Conservation (phyloP, 2,113 vertebrate genomes). For the Larimichthys polyactis region DNA sequence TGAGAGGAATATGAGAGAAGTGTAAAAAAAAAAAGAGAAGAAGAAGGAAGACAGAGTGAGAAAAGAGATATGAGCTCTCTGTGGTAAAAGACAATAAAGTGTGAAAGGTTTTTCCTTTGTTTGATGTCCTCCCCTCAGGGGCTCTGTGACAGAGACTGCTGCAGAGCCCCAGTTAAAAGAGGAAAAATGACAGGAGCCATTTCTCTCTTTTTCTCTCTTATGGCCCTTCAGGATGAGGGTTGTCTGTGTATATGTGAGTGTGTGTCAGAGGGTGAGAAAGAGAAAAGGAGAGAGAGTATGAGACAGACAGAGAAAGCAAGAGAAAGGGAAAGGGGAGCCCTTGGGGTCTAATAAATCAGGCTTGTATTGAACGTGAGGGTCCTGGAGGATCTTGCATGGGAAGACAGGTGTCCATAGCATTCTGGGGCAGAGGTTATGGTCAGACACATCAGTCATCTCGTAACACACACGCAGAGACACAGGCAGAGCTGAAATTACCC, state of each 20-base stretch:
- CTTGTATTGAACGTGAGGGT: constrained; percentile 65
- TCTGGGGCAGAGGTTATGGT: constrained; percentile 72
- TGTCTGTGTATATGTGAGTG: constrained; percentile 44
- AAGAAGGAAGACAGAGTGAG: constrained; percentile 35
- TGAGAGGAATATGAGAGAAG: constrained; percentile 65
- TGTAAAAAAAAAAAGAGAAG: constrained; percentile 38
- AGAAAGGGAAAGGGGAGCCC: constrained; percentile 54
- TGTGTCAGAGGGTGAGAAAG: constrained; percentile 23
- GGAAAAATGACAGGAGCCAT: constrained; percentile 79
- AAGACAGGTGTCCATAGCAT: constrained; percentile 80
- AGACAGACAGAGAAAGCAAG: constrained; percentile 42
- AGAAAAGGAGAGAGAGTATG: constrained; percentile 17
- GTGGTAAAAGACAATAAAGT: constrained; percentile 81
- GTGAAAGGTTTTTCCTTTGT: constrained; percentile 78
- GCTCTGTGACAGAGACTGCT: constrained; percentile 69
- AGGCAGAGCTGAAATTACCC: constrained; percentile 50
- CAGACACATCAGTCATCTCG: constrained; percentile 67
- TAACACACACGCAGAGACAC: background rate
- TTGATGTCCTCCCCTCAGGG: constrained; percentile 76
- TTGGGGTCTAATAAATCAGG: constrained; percentile 79
- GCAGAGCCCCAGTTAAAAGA: constrained; percentile 77
- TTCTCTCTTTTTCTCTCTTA: constrained; percentile 72
- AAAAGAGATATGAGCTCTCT: constrained; percentile 76
- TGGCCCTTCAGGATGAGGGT: constrained; percentile 68
- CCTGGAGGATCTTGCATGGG: constrained; percentile 65